These are phyloP conservation scores for Drosophila neotestacea DNA, from an alignment of 2,888 invertebrate species.

Conservation along the genomic window DNA sequence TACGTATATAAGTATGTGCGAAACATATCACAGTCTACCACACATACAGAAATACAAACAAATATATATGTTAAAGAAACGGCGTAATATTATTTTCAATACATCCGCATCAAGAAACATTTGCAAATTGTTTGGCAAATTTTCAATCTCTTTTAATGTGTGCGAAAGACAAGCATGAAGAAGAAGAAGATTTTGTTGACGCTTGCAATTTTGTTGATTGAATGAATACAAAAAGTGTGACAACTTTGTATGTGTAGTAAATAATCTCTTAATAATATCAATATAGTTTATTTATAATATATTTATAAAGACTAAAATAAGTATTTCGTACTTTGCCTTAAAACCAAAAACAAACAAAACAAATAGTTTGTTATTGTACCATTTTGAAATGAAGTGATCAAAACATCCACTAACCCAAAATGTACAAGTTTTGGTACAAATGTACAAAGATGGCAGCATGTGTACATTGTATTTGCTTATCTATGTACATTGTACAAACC, in stretches of 20 bases:
- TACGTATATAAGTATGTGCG: neutral
- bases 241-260: no score
- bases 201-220: conserved; percentile 10
- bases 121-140: conserved; percentile 82
- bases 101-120: conserved; percentile 23
- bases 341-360: no score
- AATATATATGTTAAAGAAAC: conserved; percentile 14
- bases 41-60: neutral
- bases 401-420: no score
- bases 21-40: neutral
- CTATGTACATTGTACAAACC: neutral
- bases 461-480: neutral
- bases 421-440: no score
- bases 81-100: conserved; percentile 31
- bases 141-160: conserved; percentile 23
- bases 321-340: no score
- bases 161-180: neutral
- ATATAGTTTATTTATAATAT: no score
- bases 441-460: no score
- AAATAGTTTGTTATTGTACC: no score
- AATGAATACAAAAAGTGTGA: no score
- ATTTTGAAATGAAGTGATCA: no score
- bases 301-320: no score
- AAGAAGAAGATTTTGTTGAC: conserved; percentile 17
- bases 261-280: no score